These are phyloP conservation scores for Enchytraeus crypticus DNA, from an alignment of 2,888 invertebrate species.

Conservation along the genomic window DNA sequence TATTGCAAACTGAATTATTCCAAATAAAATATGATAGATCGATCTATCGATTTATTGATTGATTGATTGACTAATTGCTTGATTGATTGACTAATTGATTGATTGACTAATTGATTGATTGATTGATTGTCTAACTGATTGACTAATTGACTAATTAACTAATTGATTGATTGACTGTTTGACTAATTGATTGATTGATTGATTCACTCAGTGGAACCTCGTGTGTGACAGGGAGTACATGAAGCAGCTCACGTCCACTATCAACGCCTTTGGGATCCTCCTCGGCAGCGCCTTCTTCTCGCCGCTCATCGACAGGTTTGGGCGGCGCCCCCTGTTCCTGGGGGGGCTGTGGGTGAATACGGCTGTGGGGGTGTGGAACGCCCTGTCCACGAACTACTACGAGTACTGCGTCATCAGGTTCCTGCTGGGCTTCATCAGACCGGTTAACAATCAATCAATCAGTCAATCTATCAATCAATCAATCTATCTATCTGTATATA, in stretches of 20 bases:
- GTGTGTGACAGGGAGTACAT: conserved; percentile 28
- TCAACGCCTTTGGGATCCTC: conserved; percentile 29
- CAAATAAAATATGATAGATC: too few relatives aligned
- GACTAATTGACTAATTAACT: too few relatives aligned
- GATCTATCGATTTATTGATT: too few relatives aligned
- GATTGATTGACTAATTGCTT: too few relatives aligned
- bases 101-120: too few relatives aligned
- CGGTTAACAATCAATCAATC: conserved; percentile 24
- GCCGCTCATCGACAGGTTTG: conserved; percentile 24
- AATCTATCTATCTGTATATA: neutral
- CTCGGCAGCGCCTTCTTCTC: conserved; percentile 29
- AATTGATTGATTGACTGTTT: too few relatives aligned
- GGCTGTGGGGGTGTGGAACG: conserved; percentile 22
- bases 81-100: too few relatives aligned
- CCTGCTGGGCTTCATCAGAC: conserved; percentile 29
- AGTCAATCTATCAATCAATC: neutral
- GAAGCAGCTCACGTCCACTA: conserved; percentile 26
- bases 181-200: too few relatives aligned
- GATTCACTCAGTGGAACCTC: conserved; percentile 32
- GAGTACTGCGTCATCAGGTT: conserved; percentile 26
- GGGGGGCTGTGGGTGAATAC: conserved; percentile 24
- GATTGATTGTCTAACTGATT: too few relatives aligned
- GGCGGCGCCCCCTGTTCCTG: conserved; percentile 30
- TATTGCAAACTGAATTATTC: too few relatives aligned
- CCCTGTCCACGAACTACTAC: conserved; percentile 27